Evolutionary conservation across 2,888 invertebrate genomes (phyloP).

Genomic region (Drosophila aldrichi): DNA sequence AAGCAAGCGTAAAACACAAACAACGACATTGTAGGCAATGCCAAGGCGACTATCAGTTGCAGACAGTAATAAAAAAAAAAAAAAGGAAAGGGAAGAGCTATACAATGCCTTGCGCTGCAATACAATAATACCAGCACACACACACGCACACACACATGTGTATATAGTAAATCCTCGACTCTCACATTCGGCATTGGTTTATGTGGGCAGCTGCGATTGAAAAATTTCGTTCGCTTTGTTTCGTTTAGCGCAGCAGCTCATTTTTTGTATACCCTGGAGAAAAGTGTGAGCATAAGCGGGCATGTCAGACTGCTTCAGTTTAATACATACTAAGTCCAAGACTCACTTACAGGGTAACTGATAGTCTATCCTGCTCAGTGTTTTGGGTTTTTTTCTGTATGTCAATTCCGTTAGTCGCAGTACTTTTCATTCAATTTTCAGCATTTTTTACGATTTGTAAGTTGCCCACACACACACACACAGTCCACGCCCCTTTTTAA

Average conservation of each 20-base stretch:
- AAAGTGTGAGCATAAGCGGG: not conserved
- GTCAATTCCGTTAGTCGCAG: constrained; percentile 52
- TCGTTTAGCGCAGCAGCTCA: constrained; percentile 45
- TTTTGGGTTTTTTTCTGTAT: constrained; percentile 5
- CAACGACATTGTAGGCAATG: constrained; percentile 60
- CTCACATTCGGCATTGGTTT: constrained; percentile 42
- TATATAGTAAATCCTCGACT: constrained; percentile 47
- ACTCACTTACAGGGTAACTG: constrained; percentile 5
- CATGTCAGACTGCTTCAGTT: not conserved
- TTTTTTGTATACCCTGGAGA: constrained; percentile 19
- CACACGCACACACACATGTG: constrained; percentile 18
- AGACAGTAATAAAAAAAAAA: constrained; percentile 63
- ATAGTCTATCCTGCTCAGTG: not conserved
- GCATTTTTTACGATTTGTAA: constrained; percentile 75
- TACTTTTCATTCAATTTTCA: constrained; percentile 73
- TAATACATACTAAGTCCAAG: not conserved
- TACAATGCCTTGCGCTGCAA: constrained; percentile 57
- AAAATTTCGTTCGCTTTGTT: constrained; percentile 61
- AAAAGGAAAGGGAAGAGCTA: constrained; percentile 47
- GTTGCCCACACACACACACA: constrained; percentile 41
- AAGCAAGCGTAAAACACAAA: constrained; percentile 71
- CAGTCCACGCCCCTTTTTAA: not conserved
- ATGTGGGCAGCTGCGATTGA: constrained; percentile 70
- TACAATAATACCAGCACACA: constrained; percentile 45
- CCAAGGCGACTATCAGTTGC: constrained; percentile 74